Conservation (phyloP, 2,888 invertebrate species). For the Leucophenga montana region DNA sequence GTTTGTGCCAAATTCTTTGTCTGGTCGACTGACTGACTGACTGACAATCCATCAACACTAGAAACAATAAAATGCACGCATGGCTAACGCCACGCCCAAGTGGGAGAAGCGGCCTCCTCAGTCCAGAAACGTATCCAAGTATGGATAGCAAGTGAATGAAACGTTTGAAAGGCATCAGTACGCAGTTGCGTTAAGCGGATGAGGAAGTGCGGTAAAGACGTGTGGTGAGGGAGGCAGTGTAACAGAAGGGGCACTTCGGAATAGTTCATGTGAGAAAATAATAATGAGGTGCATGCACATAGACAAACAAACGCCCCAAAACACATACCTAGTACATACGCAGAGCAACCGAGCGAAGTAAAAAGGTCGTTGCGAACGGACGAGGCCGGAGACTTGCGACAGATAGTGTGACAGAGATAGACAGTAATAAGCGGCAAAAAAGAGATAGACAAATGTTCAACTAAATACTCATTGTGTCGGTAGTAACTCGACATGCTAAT, state of each 20-base stretch:
- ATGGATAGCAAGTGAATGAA: neutral
- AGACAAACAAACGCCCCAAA: too few species aligned
- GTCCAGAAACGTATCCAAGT: conserved; percentile 22
- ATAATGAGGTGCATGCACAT: conserved; percentile 6
- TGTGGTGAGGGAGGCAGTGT: too few species aligned
- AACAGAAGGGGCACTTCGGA: neutral
- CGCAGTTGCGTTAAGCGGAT: neutral
- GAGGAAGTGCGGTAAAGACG: neutral
- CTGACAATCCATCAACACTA: conserved; percentile 24
- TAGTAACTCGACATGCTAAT: conserved; percentile 28
- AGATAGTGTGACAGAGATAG: neutral
- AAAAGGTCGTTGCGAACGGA: neutral
- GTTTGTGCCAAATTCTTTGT: neutral
- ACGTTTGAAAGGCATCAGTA: neutral
- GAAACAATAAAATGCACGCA: conserved; percentile 21
- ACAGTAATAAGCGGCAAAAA: too few species aligned
- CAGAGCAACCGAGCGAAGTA: neutral
- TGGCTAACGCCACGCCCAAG: conserved; percentile 14
- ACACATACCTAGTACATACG: too few species aligned
- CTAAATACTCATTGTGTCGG: conserved; percentile 26
- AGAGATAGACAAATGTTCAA: conserved; percentile 5
- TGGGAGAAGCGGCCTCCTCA: conserved; percentile 40
- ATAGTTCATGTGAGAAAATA: conserved; percentile 7
- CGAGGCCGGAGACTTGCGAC: neutral
- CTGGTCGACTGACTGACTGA: neutral